Conservation (phyloP, 2,113 vertebrate genomes). For the Rhinopithecus roxellana region DNA sequence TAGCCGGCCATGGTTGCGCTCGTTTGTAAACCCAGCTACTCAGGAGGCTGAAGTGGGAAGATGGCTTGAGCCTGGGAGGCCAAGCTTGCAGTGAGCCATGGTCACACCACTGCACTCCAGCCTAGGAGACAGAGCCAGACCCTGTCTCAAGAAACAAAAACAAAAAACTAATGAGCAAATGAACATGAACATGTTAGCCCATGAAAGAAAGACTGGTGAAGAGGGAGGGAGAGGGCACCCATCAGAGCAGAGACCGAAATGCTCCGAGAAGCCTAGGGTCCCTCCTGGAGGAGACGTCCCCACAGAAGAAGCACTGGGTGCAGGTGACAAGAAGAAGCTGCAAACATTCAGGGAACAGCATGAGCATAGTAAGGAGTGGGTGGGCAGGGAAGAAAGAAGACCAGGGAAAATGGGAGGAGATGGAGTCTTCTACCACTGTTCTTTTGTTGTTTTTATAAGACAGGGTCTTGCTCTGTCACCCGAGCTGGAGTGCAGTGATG, state of each 20-base stretch:
- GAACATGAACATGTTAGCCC: background rate
- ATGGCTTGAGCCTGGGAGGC: no score
- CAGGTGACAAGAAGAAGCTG: background rate
- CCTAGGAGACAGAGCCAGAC: no score
- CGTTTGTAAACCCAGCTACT: no score
- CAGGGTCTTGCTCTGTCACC: background rate
- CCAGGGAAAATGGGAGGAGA: background rate
- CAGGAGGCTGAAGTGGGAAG: no score
- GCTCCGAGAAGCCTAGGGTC: rapidly evolving
- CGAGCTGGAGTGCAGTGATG: background rate
- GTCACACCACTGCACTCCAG: no score
- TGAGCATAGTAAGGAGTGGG: rapidly evolving
- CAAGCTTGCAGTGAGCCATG: no score
- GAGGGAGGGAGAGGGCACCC: rapidly evolving
- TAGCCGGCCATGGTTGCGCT: no score
- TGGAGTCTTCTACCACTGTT: background rate
- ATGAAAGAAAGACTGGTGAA: background rate
- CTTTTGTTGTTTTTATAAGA: background rate
- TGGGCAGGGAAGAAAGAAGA: background rate
- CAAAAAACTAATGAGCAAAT: background rate
- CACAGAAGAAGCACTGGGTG: background rate
- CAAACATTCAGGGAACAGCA: background rate
- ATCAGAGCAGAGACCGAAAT: background rate
- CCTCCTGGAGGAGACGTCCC: rapidly evolving
- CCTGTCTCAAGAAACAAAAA: no score